These are phyloP conservation scores for Emys orbicularis DNA, from an alignment of 2,797 vertebrate species.

Conservation along the genomic window DNA sequence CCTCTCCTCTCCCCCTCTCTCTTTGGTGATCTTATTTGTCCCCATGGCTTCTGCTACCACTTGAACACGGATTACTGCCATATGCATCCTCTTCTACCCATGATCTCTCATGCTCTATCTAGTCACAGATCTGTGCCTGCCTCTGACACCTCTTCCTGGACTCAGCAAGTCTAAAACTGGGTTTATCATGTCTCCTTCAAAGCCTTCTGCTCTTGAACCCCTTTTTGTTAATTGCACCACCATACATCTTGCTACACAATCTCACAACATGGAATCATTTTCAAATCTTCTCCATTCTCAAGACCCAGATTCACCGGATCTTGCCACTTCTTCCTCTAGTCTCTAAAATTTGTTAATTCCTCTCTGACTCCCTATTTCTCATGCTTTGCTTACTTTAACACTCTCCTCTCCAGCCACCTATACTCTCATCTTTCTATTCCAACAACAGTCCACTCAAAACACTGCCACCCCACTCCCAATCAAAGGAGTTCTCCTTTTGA, in stretches of 20 bases:
- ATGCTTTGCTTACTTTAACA: neutral
- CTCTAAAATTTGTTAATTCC: neutral
- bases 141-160: neutral
- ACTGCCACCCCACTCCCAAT: neutral
- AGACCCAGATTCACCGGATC: neutral
- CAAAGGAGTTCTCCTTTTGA: neutral
- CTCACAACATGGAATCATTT: neutral
- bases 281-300: neutral
- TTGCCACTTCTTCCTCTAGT: neutral
- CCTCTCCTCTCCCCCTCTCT: neutral
- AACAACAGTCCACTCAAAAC: neutral
- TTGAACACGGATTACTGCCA: neutral
- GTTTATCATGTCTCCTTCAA: neutral
- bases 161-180: neutral
- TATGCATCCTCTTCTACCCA: neutral
- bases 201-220: neutral
- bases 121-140: neutral
- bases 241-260: neutral
- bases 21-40: neutral
- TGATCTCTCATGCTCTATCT: neutral
- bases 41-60: neutral
- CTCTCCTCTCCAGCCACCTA: neutral
- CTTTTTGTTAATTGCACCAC: neutral
- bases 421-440: neutral
- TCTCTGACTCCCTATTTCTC: neutral